Base-by-base conservation (phyloP, 2,888 invertebrate species). In the Drosophila macrothrix region DNA sequence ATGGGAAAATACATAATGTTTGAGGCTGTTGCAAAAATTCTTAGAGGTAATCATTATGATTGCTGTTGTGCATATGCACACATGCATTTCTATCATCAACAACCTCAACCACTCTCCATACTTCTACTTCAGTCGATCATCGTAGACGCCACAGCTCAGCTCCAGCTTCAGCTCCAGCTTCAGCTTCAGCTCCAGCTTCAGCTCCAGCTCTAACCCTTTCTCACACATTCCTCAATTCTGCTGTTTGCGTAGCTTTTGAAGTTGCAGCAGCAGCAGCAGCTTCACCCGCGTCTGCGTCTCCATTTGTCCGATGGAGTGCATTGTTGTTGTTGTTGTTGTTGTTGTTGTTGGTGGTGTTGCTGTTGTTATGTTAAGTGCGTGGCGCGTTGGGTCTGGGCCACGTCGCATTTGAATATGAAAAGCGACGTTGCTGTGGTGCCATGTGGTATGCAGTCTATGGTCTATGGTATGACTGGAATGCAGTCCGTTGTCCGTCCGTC, bases 161-260 rank as follows among this genome's bases (percentile, higher is more conserved):
- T 22, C 39, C 28, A 9, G 46, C 46, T 46, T 4, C 43, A 33
- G 19, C 33, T 54, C 0, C 39, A 39, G n/a, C 19, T 39, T 1
- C 39, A 43, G 43, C 53, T 31, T 10, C 25, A 41, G 10, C 31
- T 46, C 0, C 41, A 60, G 22, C 43, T 58, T 6, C 3, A 28
- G 9, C 41, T 50, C 1, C 29, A 41, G 16, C 46, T 39, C 22
- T 37, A 60, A 25, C 22, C 39, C 78, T 71, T 71, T 73, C 68
- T 64, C 78, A 73, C 74, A 68, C 37, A n/a, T 37, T 52, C 63
- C 33, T 80, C 64, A 53, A 65, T 33, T 59, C 60, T 52, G 58
- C 37, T 89, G 76, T 89, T 85, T 89, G 80, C 80, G 72, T 79
- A 84, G 88, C 88, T 87, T 85, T 89, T 89, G 90, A 85, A 84